These are phyloP conservation scores for Thumatha senex DNA, from an alignment of 2,888 invertebrate species.

Conservation along the genomic window DNA sequence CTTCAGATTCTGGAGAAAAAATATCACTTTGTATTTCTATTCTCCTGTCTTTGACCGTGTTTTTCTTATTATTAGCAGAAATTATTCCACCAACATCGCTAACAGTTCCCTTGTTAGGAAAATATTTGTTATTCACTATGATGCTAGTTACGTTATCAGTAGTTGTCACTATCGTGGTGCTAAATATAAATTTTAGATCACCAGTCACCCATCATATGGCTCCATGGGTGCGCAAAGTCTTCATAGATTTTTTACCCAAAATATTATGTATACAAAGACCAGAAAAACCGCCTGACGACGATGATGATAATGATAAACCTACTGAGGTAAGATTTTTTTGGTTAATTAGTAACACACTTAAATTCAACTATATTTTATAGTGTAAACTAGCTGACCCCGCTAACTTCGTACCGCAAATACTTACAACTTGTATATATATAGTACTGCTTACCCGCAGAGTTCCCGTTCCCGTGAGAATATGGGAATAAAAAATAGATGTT, in stretches of 20 bases:
- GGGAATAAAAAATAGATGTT: no score
- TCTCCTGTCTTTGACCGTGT: conserved; percentile 95
- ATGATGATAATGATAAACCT: conserved; percentile 77
- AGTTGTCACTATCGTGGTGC: conserved; percentile 96
- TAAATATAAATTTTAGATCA: conserved; percentile 96
- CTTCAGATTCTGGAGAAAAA: conserved; percentile 98
- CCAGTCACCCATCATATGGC: conserved; percentile 96
- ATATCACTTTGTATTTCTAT: conserved; percentile 98
- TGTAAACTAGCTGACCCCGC: no score
- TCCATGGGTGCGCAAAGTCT: conserved; percentile 94
- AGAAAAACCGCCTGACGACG: conserved; percentile 89
- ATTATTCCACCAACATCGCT: conserved; percentile 97
- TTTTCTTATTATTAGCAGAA: conserved; percentile 96
- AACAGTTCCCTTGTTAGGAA: conserved; percentile 95
- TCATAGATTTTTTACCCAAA: conserved; percentile 93
- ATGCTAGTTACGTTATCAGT: conserved; percentile 96
- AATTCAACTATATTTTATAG: no score
- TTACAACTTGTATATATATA: no score
- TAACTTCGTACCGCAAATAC: conserved; percentile 33
- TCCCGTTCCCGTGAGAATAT: no score
- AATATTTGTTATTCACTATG: conserved; percentile 97
- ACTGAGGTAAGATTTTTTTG: conserved; percentile 66
- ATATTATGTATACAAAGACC: conserved; percentile 95
- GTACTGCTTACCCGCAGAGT: no score
- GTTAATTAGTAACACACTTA: no score